Evolutionary conservation across 1,140 invertebrate genomes (phyloP), one percentile per base, ranked within the genome.

Genomic region (Tetranychus cinnabarinus): DNA sequence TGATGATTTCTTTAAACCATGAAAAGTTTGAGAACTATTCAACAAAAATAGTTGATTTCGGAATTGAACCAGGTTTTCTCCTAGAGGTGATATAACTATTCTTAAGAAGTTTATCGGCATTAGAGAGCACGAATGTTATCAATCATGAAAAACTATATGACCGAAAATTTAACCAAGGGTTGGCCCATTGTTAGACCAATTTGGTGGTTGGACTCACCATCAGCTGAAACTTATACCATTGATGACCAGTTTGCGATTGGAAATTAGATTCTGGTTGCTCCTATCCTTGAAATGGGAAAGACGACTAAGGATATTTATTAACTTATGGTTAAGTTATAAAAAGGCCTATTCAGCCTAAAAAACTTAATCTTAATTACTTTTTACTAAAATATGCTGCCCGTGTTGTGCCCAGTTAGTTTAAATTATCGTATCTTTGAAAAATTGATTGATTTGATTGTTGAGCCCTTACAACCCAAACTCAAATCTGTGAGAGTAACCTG

Each of bases 241-340:
- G 79, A 80, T 46, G 87, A 91, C 67, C 84, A 97, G 69, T 97
- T 95, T 73, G 82, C 85, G 0, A 78, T 96, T 0, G 90, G 91
- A 0, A 82, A 90, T 65, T 84, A 90, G 67, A 74, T 93, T 0
- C 83, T 97, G 13, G 89, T 95, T 0, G 91, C 91, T 0, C 90
- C 90, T 0, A 80, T 96, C 45, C 69, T 95, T 4, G 76, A 83
- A 55, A 75, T 79, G 0, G 81, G 80, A 2, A 76, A 73, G 2
- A 78, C 77, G 46, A 75, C 79, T 59, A 71, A 82, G 65, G 79
- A 81, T 72, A 82, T 92, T 66, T 91, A 91, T 69, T 91, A 5
- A 88, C 88, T 0, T 79, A 82, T 46, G 88, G 88, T 0, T 81
- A 23, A 23, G 23, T 0, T 23, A n/a, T 23, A 23, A 23, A 23